Conservation (phyloP, 2,888 invertebrate species). For the Nesidiocoris tenuis region DNA sequence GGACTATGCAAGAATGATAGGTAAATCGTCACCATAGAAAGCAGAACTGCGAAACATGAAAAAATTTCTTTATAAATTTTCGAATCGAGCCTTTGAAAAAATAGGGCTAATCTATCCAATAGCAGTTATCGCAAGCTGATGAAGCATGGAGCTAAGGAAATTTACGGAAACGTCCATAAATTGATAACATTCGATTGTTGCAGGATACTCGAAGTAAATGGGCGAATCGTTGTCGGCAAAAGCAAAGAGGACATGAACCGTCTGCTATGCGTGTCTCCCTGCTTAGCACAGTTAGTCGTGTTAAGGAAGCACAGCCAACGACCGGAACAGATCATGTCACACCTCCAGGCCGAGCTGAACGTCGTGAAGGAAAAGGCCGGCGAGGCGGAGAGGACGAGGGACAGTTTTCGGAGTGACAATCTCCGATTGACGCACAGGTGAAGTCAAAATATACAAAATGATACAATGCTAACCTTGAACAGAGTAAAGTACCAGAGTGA, state of each 20-base stretch:
- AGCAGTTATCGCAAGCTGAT: too few relatives aligned
- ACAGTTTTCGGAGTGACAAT: conserved; percentile 70
- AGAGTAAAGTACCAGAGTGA: too few relatives aligned
- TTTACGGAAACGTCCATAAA: too few relatives aligned
- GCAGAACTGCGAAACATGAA: not conserved
- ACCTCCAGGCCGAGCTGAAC: conserved; percentile 62
- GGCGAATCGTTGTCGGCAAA: conserved; percentile 68
- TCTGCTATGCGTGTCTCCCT: conserved; percentile 62
- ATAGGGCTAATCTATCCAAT: too few relatives aligned
- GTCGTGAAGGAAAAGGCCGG: conserved; percentile 63
- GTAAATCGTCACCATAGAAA: too few relatives aligned
- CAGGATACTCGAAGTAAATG: conserved; percentile 80
- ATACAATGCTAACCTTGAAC: not conserved
- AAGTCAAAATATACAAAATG: too few relatives aligned
- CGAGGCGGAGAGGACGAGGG: conserved; percentile 65
- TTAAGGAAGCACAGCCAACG: conserved; percentile 54
- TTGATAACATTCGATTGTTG: too few relatives aligned
- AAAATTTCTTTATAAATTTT: too few relatives aligned
- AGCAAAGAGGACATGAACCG: conserved; percentile 69
- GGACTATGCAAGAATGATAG: conserved; percentile 74
- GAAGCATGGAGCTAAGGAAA: too few relatives aligned
- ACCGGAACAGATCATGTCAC: conserved; percentile 48
- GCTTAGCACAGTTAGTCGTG: conserved; percentile 66
- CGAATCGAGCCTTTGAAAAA: too few relatives aligned
- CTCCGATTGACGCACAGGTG: conserved; percentile 72